Evolutionary conservation across 2,888 invertebrate genomes (phyloP).

Genomic region (Drosophila mayaguana): DNA sequence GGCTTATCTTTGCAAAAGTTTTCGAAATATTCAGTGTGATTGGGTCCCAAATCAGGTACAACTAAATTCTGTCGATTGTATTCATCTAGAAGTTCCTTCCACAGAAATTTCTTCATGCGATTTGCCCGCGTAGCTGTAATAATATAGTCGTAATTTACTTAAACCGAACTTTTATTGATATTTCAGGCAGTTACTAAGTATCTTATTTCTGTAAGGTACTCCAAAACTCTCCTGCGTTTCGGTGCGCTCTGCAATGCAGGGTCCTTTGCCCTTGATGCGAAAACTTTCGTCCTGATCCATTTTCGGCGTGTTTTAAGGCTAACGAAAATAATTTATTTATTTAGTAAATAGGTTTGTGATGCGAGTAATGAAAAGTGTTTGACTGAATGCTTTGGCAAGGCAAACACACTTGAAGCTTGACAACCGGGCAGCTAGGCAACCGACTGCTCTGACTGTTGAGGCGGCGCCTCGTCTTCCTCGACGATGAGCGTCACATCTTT

Average conservation of each 20-base stretch:
- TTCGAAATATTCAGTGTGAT: slow-evolving; percentile 80
- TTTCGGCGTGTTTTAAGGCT: slow-evolving; percentile 16
- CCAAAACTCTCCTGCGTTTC: slow-evolving; percentile 61
- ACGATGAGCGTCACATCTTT: slow-evolving; percentile 86
- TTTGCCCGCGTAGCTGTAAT: slow-evolving; percentile 75
- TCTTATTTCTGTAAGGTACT: slow-evolving; percentile 72
- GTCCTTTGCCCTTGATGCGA: slow-evolving; percentile 38
- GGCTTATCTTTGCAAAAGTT: slow-evolving; percentile 75
- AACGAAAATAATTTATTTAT: slow-evolving; percentile 65
- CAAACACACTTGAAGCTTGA: slow-evolving; percentile 40
- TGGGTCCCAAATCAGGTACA: slow-evolving; percentile 38
- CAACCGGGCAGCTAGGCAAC: slow-evolving; percentile 54
- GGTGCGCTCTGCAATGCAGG: slow-evolving; percentile 45
- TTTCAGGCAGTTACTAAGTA: slow-evolving; percentile 55
- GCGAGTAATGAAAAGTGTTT: slow-evolving; percentile 20
- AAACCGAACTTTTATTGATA: not conserved
- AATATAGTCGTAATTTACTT: not conserved
- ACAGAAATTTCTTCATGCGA: slow-evolving; percentile 81
- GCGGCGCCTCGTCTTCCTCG: slow-evolving; percentile 57
- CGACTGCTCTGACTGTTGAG: slow-evolving; percentile 19
- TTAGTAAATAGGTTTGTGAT: slow-evolving; percentile 1
- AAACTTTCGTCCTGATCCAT: slow-evolving; percentile 40
- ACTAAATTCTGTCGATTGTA: slow-evolving; percentile 72
- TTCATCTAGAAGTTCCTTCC: slow-evolving; percentile 82
- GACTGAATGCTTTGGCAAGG: slow-evolving; percentile 36